Evolutionary conservation across 1,140 invertebrate genomes (phyloP), one percentile per base, ranked within the genome.

Genomic region (Rhysida immarginata): DNA sequence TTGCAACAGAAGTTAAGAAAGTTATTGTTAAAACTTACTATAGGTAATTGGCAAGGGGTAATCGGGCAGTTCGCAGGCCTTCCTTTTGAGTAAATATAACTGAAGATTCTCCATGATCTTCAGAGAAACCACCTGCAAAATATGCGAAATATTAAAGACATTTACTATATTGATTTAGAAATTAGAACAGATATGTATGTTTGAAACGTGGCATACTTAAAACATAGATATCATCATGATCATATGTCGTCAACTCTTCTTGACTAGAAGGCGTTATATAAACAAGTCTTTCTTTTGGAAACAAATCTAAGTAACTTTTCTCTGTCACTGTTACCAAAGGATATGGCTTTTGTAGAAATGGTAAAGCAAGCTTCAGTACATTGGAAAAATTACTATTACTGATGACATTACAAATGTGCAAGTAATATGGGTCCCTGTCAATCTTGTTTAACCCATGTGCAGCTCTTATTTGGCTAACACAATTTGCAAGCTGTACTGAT

Each of bases 191-290:
- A n/a, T n/a, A n/a, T n/a, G n/a, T n/a, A n/a, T n/a, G n/a, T n/a
- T n/a, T n/a, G n/a, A n/a, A n/a, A n/a, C n/a, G n/a, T n/a, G n/a
- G n/a, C n/a, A n/a, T n/a, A n/a, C n/a, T n/a, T n/a, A n/a, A n/a
- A n/a, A 56, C 21, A 26, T 56, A 56, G 11, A 56, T 26, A 25
- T 11, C 48, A 49, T 56, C 48, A 62, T 76, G 77, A 73, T 89
- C 80, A 71, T 77, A 92, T 25, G 74, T 64, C 13, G 65, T 67
- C 54, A 95, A 61, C 62, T 81, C 77, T 46, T 81, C 71, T 21
- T 73, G 71, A 60, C 81, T 82, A 72, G 95, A 80, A 18, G 90
- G 88, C 41, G 87, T 86, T 20, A 96, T 71, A 69, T 95, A 95
- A 1, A 95, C 82, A 20, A 96, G 69, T 58, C 83, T 75, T 11